These are phyloP conservation scores for Heterohyrax brucei DNA, from an alignment of 2,797 vertebrate species.

Conservation along the genomic window DNA sequence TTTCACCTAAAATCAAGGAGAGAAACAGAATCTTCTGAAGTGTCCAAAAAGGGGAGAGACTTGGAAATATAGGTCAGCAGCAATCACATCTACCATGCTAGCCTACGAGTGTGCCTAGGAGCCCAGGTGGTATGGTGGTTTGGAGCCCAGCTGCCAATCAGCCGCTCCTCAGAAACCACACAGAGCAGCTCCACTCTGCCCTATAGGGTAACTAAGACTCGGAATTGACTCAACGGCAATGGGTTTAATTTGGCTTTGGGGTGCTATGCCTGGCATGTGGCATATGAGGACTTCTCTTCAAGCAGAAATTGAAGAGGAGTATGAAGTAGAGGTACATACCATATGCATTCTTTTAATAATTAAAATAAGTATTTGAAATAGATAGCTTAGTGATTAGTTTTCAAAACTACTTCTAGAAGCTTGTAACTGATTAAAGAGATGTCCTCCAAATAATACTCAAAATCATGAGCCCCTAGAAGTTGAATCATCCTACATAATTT, in stretches of 20 bases:
- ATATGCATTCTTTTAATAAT: background rate
- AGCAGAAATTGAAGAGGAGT: background rate
- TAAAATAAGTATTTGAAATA: conserved; percentile 26
- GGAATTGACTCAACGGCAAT: too few species aligned
- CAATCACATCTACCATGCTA: background rate
- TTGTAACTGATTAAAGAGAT: conserved; percentile 24
- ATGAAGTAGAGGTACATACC: background rate
- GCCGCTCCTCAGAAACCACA: too few species aligned
- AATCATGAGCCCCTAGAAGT: background rate
- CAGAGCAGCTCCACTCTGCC: too few species aligned
- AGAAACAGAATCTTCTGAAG: background rate
- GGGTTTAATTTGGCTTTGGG: too few species aligned
- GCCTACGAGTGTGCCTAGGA: too few species aligned
- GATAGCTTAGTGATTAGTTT: conserved; percentile 28
- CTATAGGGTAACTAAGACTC: too few species aligned
- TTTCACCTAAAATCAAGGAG: background rate
- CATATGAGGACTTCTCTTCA: background rate
- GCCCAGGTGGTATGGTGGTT: too few species aligned
- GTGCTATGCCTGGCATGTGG: background rate
- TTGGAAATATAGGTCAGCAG: background rate
- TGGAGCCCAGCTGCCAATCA: too few species aligned
- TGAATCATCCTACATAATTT: conserved; percentile 1
- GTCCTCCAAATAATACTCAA: conserved; percentile 25
- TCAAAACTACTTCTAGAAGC: conserved; percentile 30
- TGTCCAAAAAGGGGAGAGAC: background rate